These are phyloP conservation scores for Gambelia wislizenii DNA, from an alignment of 2,797 vertebrate species.

Conservation along the genomic window DNA sequence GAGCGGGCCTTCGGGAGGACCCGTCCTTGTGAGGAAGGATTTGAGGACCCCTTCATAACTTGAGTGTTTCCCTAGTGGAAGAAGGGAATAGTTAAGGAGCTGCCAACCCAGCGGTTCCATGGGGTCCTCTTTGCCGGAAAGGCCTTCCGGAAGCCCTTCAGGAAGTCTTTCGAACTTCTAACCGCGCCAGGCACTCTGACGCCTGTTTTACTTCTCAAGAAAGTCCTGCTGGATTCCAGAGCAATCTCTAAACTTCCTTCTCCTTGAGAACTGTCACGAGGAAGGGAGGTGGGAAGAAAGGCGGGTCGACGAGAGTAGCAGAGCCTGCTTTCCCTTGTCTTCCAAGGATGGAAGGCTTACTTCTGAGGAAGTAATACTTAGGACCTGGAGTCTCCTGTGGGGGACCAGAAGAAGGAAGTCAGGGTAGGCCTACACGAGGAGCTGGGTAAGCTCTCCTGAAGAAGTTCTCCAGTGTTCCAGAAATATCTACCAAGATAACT, in stretches of 20 bases:
- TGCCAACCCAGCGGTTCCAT: background rate
- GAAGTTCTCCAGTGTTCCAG: background rate
- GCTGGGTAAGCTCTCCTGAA: background rate
- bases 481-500: background rate
- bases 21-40: too few relatives aligned
- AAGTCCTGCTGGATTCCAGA: too few relatives aligned
- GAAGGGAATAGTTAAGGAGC: background rate
- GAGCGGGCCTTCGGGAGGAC: too few relatives aligned
- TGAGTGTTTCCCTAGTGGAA: background rate
- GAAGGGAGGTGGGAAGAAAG: background rate
- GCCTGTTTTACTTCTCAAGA: background rate
- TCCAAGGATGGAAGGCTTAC: background rate
- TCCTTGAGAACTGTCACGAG: background rate
- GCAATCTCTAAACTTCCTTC: too few relatives aligned
- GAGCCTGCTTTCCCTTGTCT: too few relatives aligned
- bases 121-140: background rate
- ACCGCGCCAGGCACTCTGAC: background rate
- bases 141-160: background rate
- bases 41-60: background rate
- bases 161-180: too few relatives aligned
- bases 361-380: background rate
- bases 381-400: background rate
- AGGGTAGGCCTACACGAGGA: background rate
- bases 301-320: background rate
- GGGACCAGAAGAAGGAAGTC: background rate